phyloP scores from a whole-genome alignment of 2,797 vertebrate genomes.

The Enteromius argenteus region DNA sequence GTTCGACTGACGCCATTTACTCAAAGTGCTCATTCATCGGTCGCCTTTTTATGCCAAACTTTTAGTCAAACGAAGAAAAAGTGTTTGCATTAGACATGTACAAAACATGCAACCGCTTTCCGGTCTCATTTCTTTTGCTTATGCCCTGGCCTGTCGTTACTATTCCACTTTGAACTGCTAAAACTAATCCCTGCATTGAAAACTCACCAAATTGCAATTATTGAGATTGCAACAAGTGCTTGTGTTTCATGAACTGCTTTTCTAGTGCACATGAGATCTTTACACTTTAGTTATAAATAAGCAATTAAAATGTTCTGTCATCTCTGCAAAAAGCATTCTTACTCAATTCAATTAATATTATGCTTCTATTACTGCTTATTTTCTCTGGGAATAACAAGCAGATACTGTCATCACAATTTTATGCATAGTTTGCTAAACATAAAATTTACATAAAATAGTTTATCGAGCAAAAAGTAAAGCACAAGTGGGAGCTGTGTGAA shows the following conservation, averaged over 20 bases:
- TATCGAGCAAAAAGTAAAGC: neutral
- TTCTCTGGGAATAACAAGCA: neutral
- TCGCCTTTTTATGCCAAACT: neutral
- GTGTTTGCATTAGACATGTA: constrained; percentile 14
- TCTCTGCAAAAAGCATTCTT: neutral
- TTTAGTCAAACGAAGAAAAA: constrained; percentile 16
- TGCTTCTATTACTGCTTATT: neutral
- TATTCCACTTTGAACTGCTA: constrained; percentile 9
- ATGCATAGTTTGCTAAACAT: neutral
- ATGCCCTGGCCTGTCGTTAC: neutral
- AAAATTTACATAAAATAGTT: neutral
- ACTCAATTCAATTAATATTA: neutral
- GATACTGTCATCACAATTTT: neutral
- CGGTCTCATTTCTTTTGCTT: neutral
- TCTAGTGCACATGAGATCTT: neutral
- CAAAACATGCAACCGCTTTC: constrained; percentile 19
- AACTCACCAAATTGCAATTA: neutral
- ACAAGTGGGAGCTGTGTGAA: constrained; percentile 25
- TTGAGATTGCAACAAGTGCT: no score
- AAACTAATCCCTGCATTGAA: neutral
- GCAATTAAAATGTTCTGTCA: neutral
- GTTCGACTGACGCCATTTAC: constrained; percentile 26
- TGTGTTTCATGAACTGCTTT: neutral
- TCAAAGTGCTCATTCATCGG: constrained; percentile 20
- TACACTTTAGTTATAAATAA: neutral